phyloP scores from a whole-genome alignment of 2,113 vertebrate species.

The Orcinus orca region DNA sequence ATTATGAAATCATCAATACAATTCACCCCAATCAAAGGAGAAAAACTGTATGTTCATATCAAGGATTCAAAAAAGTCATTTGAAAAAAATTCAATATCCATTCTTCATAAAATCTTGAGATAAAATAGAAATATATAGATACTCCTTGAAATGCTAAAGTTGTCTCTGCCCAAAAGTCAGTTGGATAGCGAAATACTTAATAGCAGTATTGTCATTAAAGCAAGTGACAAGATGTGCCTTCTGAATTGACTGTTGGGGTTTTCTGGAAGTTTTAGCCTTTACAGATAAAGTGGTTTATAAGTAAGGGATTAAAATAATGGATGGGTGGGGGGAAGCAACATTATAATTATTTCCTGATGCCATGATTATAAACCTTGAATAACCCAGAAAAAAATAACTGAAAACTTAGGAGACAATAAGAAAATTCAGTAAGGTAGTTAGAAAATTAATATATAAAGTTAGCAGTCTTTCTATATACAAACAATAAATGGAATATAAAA shows the following conservation, averaged over 20 bases:
- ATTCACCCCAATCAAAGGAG: not conserved
- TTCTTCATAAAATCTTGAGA: not conserved
- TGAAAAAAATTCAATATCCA: not conserved
- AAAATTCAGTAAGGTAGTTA: not conserved
- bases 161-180: not conserved
- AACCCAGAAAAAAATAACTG: not conserved
- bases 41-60: not conserved
- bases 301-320: not conserved
- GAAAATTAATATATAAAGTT: not conserved
- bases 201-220: not conserved
- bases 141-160: not conserved
- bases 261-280: slow-evolving; percentile 12
- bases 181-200: not conserved
- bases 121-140: not conserved
- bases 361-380: not conserved
- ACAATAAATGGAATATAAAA: not conserved
- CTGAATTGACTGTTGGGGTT: not conserved
- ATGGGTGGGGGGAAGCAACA: not conserved
- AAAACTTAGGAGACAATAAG: not conserved
- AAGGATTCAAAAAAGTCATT: not conserved
- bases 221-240: not conserved
- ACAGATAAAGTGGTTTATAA: not conserved
- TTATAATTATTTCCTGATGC: not conserved
- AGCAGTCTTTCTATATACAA: not conserved
- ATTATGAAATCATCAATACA: not conserved